Percentiles rank a stretch among this genome's conserved stretches.
These are phyloP conservation scores for Orthonyx spaldingii DNA, from an alignment of 2,113 vertebrate genomes.

Conservation along the genomic window DNA sequence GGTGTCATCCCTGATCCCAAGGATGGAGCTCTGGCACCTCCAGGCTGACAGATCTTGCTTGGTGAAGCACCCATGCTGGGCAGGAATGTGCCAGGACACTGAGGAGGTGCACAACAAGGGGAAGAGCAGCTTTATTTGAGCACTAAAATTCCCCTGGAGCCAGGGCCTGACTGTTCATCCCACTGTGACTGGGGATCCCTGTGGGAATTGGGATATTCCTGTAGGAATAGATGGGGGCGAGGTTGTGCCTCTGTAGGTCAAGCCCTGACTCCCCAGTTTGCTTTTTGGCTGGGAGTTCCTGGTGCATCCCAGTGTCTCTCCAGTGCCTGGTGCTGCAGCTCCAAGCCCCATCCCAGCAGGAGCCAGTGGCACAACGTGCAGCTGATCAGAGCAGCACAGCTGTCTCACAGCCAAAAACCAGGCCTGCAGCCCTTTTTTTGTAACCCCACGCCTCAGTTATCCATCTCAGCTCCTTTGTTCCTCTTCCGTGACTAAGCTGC, in stretches of 20 bases:
- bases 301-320: background rate
- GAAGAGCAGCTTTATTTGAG: background rate
- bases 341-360: background rate
- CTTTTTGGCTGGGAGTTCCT: background rate
- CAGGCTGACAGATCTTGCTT: background rate
- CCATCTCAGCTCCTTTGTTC: slow-evolving; percentile 27
- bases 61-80: background rate
- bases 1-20: background rate
- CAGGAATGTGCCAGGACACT: background rate
- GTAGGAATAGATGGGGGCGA: accelerated
- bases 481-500: slow-evolving; percentile 36
- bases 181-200: background rate
- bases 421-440: background rate
- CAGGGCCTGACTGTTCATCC: background rate
- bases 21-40: background rate
- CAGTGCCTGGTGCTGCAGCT: background rate
- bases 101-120: background rate
- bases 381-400: background rate
- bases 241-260: accelerated
- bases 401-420: background rate
- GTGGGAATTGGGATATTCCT: background rate
- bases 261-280: background rate
- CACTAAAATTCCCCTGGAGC: background rate
- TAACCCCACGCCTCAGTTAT: background rate
- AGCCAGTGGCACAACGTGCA: background rate